These are phyloP conservation scores for Callipepla squamata DNA, from an alignment of 2,113 vertebrate genomes.

Conservation along the genomic window DNA sequence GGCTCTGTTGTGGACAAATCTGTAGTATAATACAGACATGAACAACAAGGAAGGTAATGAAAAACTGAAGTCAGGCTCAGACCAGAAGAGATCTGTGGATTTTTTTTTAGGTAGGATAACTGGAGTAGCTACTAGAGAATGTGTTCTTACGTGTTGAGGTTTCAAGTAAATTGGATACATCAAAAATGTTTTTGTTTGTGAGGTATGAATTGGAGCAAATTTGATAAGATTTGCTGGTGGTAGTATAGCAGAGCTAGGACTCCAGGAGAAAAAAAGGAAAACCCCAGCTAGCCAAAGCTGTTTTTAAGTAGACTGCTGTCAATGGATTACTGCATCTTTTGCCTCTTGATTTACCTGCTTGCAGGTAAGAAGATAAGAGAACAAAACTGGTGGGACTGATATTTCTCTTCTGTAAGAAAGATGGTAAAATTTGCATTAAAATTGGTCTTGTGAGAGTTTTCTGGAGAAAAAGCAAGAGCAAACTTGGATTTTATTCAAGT, in stretches of 20 bases:
- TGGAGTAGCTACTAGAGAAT: not conserved
- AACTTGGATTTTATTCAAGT: not conserved
- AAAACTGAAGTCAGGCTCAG: not conserved
- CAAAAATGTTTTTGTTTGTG: not conserved
- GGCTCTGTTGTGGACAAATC: not conserved
- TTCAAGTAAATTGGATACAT: not conserved
- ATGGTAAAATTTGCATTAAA: not conserved
- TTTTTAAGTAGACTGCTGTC: not conserved
- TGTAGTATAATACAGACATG: not conserved
- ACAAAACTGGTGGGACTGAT: not conserved
- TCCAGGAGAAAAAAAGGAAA: not conserved
- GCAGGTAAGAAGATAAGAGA: not conserved
- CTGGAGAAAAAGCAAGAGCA: not conserved
- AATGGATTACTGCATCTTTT: not conserved
- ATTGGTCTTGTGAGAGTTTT: not conserved
- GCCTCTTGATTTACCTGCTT: not conserved
- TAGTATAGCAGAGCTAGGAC: not conserved
- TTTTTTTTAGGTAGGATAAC: not conserved
- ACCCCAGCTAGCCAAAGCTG: not conserved
- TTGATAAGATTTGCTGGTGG: not conserved
- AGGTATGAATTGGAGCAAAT: not conserved
- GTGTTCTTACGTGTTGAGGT: not conserved
- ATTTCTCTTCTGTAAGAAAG: not conserved
- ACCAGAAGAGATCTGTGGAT: not conserved
- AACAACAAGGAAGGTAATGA: not conserved